phyloP scores from a whole-genome alignment of 2,113 vertebrate genomes.

The Phylloscopus trochiloides region DNA sequence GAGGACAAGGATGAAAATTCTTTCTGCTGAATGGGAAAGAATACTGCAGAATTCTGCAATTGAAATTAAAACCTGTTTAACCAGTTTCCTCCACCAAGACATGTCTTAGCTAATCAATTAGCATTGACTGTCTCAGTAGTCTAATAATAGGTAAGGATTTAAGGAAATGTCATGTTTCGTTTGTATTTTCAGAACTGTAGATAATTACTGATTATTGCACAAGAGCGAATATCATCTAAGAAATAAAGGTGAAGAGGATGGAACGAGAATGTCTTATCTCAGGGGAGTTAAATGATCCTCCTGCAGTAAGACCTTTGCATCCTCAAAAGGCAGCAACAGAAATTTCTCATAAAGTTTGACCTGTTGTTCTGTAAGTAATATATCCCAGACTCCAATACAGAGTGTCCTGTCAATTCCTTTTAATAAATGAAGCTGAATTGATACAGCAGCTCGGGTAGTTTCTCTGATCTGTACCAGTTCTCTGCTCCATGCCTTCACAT shows the following conservation, averaged over 20 bases:
- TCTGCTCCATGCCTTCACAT: conserved; percentile 38
- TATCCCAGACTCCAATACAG: conserved; percentile 22
- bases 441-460: conserved; percentile 32
- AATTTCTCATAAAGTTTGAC: conserved; percentile 57
- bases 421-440: conserved; percentile 61
- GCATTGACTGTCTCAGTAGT: not conserved
- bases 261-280: not conserved
- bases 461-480: conserved; percentile 59
- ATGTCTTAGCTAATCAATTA: not conserved
- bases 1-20: not conserved
- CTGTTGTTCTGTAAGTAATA: conserved; percentile 32
- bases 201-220: not conserved
- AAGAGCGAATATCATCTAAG: not conserved
- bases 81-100: not conserved
- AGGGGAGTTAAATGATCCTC: not conserved
- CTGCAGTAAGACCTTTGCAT: not conserved
- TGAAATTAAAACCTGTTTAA: conserved; percentile 24
- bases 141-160: not conserved
- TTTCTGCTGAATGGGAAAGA: not conserved
- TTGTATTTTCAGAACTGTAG: conserved; percentile 4
- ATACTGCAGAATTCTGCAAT: not conserved
- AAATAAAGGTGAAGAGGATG: not conserved
- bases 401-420: conserved; percentile 41
- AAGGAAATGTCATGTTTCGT: not conserved
- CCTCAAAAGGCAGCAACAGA: not conserved